Evolutionary conservation across 2,113 vertebrate genomes (phyloP), one percentile per base, ranked within the genome.

Genomic region (Hypanus sabinus): DNA sequence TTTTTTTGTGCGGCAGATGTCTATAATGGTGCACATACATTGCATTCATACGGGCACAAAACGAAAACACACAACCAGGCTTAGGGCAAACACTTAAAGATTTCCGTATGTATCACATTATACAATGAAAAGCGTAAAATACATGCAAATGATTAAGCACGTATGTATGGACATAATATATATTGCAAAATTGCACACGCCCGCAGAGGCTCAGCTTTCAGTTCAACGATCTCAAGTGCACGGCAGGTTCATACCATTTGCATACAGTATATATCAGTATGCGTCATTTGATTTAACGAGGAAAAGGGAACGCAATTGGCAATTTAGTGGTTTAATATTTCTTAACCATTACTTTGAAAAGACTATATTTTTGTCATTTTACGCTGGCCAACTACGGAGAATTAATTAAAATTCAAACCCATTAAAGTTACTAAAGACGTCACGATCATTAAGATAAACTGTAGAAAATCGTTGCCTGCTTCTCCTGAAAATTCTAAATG

Each of bases 401-500:
- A 46, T 30, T 87, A 60, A 62, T 88, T 88, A 62, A 88, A 27
- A 88, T n/a, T 88, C 57, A 60, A 88, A 30, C 10, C 55, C 30
- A 5, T 9, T 90, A 90, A 90, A 65, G 85, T 65, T n/a, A 65
- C 60, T 88, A 20, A 90, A n/a, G 14, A 90, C 60, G 12, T 65
- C 85, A 90, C 30, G 30, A 33, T 20, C 60, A 65, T 90, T 90
- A n/a, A 33, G 65, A 65, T 65, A 90, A 65, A 20, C n/a, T 33
- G 85, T 33, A 0, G 85, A 68, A 90, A 90, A 33, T 90, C 11
- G 30, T 33, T 65, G 60, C n/a, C 27, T 33, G 27, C 1, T 65
- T 90, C 60, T 62, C n/a, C 30, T 18, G 85, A n/a, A 90, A 90
- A n/a, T 90, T 88, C 60, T 65, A n/a, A 88, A 65, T 88, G 11